Evolutionary conservation across 35 echinoderm and acorn worm species (phyloP), one percentile per base, ranked within the genome.

Genomic region (Lytechinus variegatus): DNA sequence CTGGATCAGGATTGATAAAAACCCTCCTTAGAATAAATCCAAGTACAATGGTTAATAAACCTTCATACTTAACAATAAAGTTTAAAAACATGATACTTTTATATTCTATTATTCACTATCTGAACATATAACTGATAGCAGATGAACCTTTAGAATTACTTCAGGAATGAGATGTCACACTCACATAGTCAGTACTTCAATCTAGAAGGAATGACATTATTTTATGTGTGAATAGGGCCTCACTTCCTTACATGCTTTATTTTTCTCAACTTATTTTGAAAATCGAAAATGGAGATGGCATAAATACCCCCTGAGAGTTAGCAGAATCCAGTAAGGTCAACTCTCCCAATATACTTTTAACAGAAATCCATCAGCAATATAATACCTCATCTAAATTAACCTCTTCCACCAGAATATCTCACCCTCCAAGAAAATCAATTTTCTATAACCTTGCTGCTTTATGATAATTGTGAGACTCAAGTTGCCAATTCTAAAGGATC

Each of bases 241-340:
- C 56, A 58, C 56, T 58, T 79, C 66, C 16, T 79, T 79, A 79
- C 33, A 79, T 5, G 19, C 66, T 79, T 79, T 24, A 19, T 79
- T 79, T 79, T 24, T 56, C 56, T 13, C 56, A 2, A 58, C 0
- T 79, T 79, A 79, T 79, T 79, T 79, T 79, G 66, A 79, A 79
- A 79, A 24, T 24, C 8, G 19, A 79, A 79, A 79, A 24, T 24
- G 4, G 19, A 79, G 66, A 79, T 79, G 66, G 16, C n/a, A 79
- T 79, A 79, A 79, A 79, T 79, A 79, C 66, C 66, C 66, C 66
- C 66, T 79, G 66, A 79, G 66, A 79, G 66, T 79, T 79, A 79
- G 4, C 4, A 16, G 66, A 6, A 79, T 79, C 66, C 66, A 79
- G n/a, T 14, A 79, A 79, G 61, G 66, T 79, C 66, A 79, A n/a